Base-by-base conservation (phyloP, 2,888 invertebrate genomes). In the Lepeophtheirus nordmannii region DNA sequence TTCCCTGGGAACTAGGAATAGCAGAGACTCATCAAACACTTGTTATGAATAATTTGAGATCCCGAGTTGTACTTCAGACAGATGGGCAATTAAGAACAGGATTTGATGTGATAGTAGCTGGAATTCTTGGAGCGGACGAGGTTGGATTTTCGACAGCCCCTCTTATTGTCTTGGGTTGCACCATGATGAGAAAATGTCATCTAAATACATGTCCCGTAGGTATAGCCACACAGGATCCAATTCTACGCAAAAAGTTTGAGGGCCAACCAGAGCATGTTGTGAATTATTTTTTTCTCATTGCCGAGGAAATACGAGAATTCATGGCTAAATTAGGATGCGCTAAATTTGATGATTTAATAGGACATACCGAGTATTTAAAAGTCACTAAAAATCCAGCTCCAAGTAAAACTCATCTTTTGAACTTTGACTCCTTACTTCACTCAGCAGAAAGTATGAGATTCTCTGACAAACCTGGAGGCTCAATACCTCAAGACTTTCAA, bases 161-260 rank as follows among this genome's bases (percentile, higher is more conserved):
- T 0, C 80, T 98, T 64, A 96, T 98, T 73, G 93, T 89, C 1
- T 84, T 98, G 77, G 98, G 98, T 5, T 98, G 98, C 74, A 98
- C 96, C 0, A 98, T 98, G 98, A 98, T 98, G 98, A 82, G 98
- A 67, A 98, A 98, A 76, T 98, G 98, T 73, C 98, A 98, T 76
- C 79, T 98, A 71, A 98, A 98, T 78, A 98, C 97, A 10, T 98
- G 98, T 71, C 98, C 98, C 0, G 98, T 98, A 68, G 98, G 98
- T 69, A 89, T 98, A 73, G 97, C 97, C 1, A 98, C 98, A 0
- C 98, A 97, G 77, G 98, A 98, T 79, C 97, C 97, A 0, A 82
- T 86, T 14, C 80, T 98, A 62, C 81, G 98, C 37, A 88, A 89
- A 76, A 98, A 97, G 77, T 98, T 98, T 77, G 87, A 88, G 57